Conservation (phyloP, 2,113 vertebrate species). For the Equus przewalskii region DNA sequence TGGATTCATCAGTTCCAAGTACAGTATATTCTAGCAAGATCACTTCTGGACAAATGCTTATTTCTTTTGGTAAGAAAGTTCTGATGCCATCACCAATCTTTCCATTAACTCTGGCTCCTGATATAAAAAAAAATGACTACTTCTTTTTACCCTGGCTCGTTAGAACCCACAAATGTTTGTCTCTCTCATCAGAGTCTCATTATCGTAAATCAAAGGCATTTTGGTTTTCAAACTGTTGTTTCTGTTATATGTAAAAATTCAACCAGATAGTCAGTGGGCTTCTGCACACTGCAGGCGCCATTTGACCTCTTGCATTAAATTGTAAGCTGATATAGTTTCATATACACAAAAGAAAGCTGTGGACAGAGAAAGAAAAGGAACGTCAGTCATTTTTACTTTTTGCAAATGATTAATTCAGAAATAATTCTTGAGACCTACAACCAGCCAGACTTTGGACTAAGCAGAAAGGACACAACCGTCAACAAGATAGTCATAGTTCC, state of each 20-base stretch:
- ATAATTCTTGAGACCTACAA: background rate
- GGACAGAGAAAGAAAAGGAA: background rate
- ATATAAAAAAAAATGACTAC: background rate
- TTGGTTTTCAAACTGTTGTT: background rate
- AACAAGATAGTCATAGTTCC: no score
- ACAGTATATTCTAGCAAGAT: rapidly evolving
- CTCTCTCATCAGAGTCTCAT: background rate
- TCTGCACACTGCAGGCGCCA: no score
- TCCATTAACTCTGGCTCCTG: background rate
- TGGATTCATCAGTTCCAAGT: rapidly evolving
- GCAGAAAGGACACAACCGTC: background rate
- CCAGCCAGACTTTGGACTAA: background rate
- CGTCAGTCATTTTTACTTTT: no score
- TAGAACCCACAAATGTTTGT: background rate
- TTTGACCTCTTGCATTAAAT: background rate
- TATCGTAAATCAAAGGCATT: background rate
- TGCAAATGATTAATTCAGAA: background rate
- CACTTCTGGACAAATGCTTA: background rate
- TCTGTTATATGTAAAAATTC: background rate
- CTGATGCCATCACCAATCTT: background rate
- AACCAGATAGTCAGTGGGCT: background rate
- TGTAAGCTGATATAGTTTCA: background rate
- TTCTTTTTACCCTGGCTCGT: no score
- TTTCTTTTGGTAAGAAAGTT: background rate
- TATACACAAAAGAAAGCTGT: background rate